These are phyloP conservation scores for Stegastes partitus DNA, from an alignment of 2,113 vertebrate genomes.

Conservation along the genomic window DNA sequence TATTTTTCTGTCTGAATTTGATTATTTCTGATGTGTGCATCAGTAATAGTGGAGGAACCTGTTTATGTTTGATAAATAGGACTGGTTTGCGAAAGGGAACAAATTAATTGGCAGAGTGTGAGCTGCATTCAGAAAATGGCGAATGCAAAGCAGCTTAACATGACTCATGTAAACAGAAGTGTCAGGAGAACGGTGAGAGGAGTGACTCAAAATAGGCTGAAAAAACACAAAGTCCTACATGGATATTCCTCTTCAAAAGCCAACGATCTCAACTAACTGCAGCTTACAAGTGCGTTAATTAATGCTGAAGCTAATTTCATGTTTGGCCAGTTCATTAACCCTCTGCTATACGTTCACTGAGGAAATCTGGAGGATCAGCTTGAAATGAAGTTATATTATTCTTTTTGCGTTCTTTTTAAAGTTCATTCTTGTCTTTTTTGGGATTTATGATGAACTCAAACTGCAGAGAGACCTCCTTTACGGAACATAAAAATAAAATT, in stretches of 20 bases:
- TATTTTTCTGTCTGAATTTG: conserved; percentile 28
- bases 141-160: conserved; percentile 42
- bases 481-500: background rate
- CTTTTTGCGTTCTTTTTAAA: conserved; percentile 33
- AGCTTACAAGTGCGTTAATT: conserved; percentile 65
- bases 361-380: conserved; percentile 66
- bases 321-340: conserved; percentile 66
- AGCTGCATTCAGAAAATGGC: conserved; percentile 49
- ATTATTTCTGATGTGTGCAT: conserved; percentile 46
- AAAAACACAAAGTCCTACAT: background rate
- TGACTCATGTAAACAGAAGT: conserved; percentile 18
- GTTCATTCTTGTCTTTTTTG: conserved; percentile 58
- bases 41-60: conserved; percentile 44
- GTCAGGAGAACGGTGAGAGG: background rate
- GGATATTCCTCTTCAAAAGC: conserved; percentile 20
- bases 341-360: conserved; percentile 43
- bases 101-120: conserved; percentile 49
- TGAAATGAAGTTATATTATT: conserved; percentile 52
- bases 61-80: conserved; percentile 50
- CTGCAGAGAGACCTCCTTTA: conserved; percentile 64
- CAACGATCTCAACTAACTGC: conserved; percentile 34
- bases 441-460: conserved; percentile 75
- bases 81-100: conserved; percentile 44
- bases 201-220: conserved; percentile 1
- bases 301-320: conserved; percentile 55